phyloP scores from a whole-genome alignment of 2,113 vertebrate species.

The Poeciliopsis turrubarensis region DNA sequence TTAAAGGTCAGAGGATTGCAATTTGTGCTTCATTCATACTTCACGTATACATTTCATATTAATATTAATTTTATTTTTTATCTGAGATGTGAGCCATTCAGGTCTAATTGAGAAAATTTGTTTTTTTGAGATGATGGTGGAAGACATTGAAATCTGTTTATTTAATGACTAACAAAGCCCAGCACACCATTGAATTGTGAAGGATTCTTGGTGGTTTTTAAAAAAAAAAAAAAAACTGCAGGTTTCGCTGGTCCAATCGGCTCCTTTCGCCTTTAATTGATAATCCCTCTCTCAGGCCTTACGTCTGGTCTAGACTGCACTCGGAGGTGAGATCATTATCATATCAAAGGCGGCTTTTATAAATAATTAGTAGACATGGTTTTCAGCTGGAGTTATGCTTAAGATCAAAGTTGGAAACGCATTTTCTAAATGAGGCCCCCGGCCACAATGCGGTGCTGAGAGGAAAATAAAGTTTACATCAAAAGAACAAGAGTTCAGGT shows the following conservation, averaged over 20 bases:
- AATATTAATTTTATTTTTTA: neutral
- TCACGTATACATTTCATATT: neutral
- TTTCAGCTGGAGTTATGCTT: neutral
- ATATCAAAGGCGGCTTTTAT: conserved; percentile 5
- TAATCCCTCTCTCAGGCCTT: neutral
- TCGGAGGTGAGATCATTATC: neutral
- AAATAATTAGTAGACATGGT: neutral
- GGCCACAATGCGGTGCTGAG: neutral
- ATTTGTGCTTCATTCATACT: neutral
- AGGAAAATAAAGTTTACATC: neutral
- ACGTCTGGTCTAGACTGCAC: neutral
- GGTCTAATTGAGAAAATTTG: neutral
- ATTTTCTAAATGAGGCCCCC: conserved; percentile 8
- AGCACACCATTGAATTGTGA: neutral
- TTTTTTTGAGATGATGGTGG: neutral
- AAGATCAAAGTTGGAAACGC: conserved; percentile 4
- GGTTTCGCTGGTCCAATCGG: neutral
- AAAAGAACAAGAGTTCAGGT: neutral
- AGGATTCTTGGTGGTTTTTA: neutral
- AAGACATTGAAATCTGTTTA: neutral
- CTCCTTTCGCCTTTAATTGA: neutral
- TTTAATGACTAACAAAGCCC: neutral
- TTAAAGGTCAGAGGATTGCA: neutral
- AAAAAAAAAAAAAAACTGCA: neutral
- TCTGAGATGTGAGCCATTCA: neutral